phyloP scores from a whole-genome alignment of 2,113 vertebrate species.

The Monarcha castaneiventris region DNA sequence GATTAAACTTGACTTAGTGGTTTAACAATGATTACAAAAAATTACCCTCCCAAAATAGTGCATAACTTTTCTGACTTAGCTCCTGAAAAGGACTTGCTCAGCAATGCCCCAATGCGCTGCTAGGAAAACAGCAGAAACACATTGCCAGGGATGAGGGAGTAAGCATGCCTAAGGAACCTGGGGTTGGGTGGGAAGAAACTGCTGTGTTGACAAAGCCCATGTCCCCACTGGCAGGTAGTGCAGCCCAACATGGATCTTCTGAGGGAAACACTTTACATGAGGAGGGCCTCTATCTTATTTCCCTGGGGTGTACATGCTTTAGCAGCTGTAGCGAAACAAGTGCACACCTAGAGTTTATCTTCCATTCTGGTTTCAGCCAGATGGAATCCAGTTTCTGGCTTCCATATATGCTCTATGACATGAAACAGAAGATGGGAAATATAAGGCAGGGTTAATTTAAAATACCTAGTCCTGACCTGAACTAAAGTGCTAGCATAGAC shows the following conservation, averaged over 20 bases:
- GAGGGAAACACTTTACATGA: background rate
- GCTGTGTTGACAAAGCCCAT: accelerated
- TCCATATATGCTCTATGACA: background rate
- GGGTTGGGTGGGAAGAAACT: background rate
- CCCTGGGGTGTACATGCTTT: background rate
- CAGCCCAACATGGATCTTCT: background rate
- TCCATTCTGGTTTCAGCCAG: background rate
- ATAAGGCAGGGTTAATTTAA: background rate
- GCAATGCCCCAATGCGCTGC: background rate
- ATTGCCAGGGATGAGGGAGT: background rate
- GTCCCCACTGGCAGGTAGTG: background rate
- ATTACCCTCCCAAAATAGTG: background rate
- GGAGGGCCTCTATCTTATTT: background rate
- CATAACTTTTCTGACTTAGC: background rate
- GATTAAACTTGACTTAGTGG: background rate
- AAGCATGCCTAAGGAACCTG: background rate
- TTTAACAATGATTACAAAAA: background rate
- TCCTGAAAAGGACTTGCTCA: background rate
- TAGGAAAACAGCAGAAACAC: background rate
- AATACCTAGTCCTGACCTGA: background rate
- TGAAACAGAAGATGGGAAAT: background rate
- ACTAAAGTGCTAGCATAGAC: background rate
- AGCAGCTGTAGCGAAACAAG: background rate
- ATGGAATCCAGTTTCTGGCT: background rate
- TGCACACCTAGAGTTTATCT: background rate